Conservation (phyloP, 92 coral and sea anemone genomes). For the Epizoanthus ramosus region DNA sequence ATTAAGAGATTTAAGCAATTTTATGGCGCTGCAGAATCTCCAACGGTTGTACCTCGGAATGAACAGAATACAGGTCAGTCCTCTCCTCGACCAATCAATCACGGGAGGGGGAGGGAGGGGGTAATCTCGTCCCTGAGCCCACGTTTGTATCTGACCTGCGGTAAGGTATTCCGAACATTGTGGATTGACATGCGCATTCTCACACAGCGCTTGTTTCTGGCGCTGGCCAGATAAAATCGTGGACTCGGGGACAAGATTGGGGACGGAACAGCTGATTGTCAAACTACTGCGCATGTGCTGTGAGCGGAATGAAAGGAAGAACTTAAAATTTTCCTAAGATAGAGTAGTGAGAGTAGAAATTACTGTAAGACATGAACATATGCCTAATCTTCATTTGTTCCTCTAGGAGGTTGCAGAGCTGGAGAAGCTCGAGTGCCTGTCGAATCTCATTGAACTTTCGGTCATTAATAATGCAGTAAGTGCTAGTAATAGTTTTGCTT, state of each 20-base stretch:
- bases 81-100: not conserved
- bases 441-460: slow-evolving; percentile 86
- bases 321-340: no score
- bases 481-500: not conserved
- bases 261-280: not conserved
- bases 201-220: no score
- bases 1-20: slow-evolving; percentile 69
- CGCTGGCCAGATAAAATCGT: no score
- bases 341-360: no score
- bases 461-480: slow-evolving; percentile 94
- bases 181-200: no score
- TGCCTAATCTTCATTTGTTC: not conserved
- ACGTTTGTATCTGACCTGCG: no score
- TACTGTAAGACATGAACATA: not conserved
- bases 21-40: slow-evolving; percentile 75
- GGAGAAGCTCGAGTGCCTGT: slow-evolving; percentile 83
- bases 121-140: not conserved
- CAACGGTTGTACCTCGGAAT: slow-evolving; percentile 94
- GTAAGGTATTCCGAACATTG: no score
- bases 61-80: slow-evolving; percentile 93
- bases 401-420: slow-evolving; percentile 83
- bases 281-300: not conserved
- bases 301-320: not conserved
- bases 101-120: not conserved
- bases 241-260: no score